A percentile compares a stretch with the other conserved stretches of the same genome.
These are phyloP conservation scores for Melieria picta DNA, from an alignment of 2,888 invertebrate species.

Conservation along the genomic window DNA sequence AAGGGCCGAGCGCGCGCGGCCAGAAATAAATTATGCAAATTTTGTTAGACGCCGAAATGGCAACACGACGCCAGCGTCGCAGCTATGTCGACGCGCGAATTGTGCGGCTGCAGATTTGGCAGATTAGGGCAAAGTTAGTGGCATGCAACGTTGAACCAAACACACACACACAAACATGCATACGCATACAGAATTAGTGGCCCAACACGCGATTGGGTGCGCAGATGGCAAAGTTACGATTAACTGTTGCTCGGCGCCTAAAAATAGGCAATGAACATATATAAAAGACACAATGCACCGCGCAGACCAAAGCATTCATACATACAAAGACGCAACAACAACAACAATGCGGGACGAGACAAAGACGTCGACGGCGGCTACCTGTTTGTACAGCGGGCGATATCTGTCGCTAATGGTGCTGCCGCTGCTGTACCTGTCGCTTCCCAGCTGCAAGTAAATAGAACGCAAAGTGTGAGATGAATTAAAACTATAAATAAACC, in stretches of 20 bases:
- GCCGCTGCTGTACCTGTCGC: slow-evolving; percentile 56
- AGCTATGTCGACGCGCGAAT: too few relatives aligned
- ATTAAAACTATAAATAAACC: too few relatives aligned
- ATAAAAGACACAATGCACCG: background rate
- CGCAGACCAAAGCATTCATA: slow-evolving; percentile 8
- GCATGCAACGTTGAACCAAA: background rate
- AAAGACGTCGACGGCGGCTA: background rate
- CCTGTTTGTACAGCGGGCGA: slow-evolving; percentile 58
- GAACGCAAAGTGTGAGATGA: background rate
- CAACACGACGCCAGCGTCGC: background rate
- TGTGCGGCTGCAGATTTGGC: too few relatives aligned
- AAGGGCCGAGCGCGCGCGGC: too few relatives aligned
- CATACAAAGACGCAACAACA: slow-evolving; percentile 12
- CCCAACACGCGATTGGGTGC: background rate
- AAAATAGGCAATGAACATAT: background rate
- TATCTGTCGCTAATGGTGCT: slow-evolving; percentile 60
- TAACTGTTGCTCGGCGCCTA: background rate
- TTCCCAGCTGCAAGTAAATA: slow-evolving; percentile 18
- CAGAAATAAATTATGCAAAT: background rate
- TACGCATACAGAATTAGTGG: background rate
- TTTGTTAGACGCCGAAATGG: background rate
- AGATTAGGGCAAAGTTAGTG: too few relatives aligned
- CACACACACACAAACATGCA: background rate
- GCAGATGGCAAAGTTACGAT: background rate
- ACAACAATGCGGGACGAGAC: background rate